phyloP scores from a whole-genome alignment of 2,888 invertebrate genomes.

The Tiphia femorata region DNA sequence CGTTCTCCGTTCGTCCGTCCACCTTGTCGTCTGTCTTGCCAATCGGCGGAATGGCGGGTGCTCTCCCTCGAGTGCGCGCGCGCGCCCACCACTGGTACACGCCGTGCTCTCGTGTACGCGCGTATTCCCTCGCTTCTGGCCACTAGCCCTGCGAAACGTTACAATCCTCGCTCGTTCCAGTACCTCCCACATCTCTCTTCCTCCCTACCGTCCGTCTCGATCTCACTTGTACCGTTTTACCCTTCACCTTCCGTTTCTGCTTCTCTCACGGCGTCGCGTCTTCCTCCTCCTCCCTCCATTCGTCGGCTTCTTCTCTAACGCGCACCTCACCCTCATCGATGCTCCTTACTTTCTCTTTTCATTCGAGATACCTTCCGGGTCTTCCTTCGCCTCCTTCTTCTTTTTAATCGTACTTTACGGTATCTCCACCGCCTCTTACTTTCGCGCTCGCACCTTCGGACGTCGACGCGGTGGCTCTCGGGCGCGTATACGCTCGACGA shows the following conservation, averaged over 20 bases:
- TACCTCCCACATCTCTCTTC: no score
- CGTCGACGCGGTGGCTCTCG: neutral
- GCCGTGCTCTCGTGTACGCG: neutral
- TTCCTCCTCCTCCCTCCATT: constrained; percentile 3
- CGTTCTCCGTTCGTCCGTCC: constrained; percentile 49
- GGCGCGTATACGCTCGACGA: constrained; percentile 29
- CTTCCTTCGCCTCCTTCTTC: neutral
- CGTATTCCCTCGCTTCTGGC: neutral
- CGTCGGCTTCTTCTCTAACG: no score
- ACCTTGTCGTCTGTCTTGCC: constrained; percentile 45
- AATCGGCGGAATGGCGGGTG: constrained; percentile 47
- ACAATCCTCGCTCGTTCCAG: constrained; percentile 48
- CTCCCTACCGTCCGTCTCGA: neutral
- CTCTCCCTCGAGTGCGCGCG: constrained; percentile 14
- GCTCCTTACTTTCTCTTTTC: no score
- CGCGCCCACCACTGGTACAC: constrained; percentile 18
- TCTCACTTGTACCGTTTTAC: neutral
- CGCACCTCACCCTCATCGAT: no score
- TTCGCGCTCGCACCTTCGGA: neutral
- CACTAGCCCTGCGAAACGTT: constrained; percentile 44
- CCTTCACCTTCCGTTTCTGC: neutral
- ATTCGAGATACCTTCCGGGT: no score
- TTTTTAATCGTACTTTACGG: neutral
- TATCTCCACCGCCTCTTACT: neutral
- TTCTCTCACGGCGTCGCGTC: constrained; percentile 7